Base-by-base conservation (phyloP, 2,113 vertebrate species). In the Orcinus orca region DNA sequence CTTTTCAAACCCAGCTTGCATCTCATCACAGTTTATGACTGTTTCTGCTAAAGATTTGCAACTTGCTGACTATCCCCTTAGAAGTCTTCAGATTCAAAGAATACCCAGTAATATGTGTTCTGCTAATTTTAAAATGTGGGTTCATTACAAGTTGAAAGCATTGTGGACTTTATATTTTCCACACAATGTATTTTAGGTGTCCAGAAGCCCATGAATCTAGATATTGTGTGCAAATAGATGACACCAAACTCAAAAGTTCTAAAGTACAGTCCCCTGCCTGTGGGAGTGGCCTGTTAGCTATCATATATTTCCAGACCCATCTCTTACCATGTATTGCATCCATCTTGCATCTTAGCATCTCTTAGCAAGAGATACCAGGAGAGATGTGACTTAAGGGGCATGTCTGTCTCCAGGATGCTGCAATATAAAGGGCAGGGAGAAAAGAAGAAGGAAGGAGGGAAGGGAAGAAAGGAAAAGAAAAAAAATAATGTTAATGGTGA, bases 1-100 rank as follows among this genome's bases (percentile, higher is more conserved):
- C 85, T 86, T 96, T 85, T 74, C n/a, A 38, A 74, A 47, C 33
- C 73, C 67, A 84, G 60, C 55, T 92, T 63, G 31, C 36, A 65
- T 95, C 82, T 89, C 82, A 88, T 81, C 62, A 31, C 21, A 29
- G 44, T 55, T 76, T 92, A 79, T 17, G 47, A 29, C 29, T 55
- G 2, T 63, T 93, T 62, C 63, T 80, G 38, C 50, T 21, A 41
- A 88, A 91, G n/a, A 73, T 53, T 55, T 55, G 50, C 73, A 83
- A 44, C 31, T 65, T 83, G 23, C 25, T 79, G 65, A 79, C 33
- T 41, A 4, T 80, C 8, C 3, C 9, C 38, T 50, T 55, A 13
- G 1, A 53, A 33, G 17, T 29, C 50, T 79, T 44, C 38, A 6
- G 36, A 62, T 73, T 18, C 18, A 21, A 84, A 55, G 12, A 53